Evolutionary conservation across 2,888 invertebrate genomes (phyloP).

Genomic region (Apamea epomidion): DNA sequence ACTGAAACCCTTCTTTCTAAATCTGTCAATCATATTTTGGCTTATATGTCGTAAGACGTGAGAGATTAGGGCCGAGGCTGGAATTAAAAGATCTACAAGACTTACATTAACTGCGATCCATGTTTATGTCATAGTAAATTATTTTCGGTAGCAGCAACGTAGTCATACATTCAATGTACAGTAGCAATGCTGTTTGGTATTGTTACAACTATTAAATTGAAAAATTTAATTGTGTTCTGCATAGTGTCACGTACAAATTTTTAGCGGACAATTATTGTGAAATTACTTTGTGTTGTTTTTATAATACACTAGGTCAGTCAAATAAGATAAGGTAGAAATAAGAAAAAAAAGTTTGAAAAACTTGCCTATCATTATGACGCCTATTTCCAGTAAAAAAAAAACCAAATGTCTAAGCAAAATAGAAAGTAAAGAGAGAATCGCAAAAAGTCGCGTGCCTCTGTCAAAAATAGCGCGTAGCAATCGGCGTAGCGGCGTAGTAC

Average conservation of each 20-base stretch:
- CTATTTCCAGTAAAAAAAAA: not conserved
- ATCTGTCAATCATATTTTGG: not conserved
- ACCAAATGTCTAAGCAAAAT: not conserved
- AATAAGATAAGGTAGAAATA: not conserved
- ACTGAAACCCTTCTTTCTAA: not conserved
- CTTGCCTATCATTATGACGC: not conserved
- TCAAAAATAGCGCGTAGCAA: slow-evolving; percentile 11
- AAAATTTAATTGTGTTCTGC: not conserved
- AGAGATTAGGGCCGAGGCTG: not conserved
- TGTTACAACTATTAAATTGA: slow-evolving; percentile 23
- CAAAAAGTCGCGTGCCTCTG: not conserved
- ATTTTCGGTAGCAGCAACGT: not conserved
- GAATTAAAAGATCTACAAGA: slow-evolving; percentile 7
- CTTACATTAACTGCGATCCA: not conserved
- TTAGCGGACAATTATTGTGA: not conserved
- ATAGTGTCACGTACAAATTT: not conserved
- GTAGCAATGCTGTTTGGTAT: slow-evolving; percentile 4
- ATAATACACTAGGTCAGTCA: not conserved
- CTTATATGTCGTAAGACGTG: not conserved
- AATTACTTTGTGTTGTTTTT: not conserved
- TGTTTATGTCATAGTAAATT: slow-evolving; percentile 3
- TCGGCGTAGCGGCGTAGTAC: slow-evolving; percentile 12
- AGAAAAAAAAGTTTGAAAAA: not conserved
- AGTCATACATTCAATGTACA: not conserved
- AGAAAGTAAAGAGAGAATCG: not conserved